A percentile compares a stretch with the other conserved stretches of the same genome.
phyloP scores from a whole-genome alignment of 2,888 invertebrate genomes.

The Sphaerophoria taeniata region DNA sequence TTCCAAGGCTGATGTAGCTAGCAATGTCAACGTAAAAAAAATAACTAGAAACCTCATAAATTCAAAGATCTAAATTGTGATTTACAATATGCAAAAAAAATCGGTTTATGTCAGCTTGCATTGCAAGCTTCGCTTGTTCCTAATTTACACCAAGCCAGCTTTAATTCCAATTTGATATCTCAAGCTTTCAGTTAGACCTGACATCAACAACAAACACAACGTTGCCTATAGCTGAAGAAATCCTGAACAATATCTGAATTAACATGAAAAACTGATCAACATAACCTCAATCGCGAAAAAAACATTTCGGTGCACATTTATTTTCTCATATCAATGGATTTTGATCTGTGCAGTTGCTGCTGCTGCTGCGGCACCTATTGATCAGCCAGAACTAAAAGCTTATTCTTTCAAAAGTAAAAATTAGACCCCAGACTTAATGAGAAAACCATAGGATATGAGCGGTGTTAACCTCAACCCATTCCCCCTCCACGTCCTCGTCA shows the following conservation, averaged over 20 bases:
- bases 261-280: conserved; percentile 50
- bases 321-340: conserved; percentile 59
- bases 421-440: conserved; percentile 55
- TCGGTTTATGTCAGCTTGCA: conserved; percentile 41
- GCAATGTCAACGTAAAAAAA: conserved; percentile 18
- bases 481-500: background rate
- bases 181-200: conserved; percentile 36
- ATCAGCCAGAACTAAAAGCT: conserved; percentile 68
- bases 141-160: conserved; percentile 51
- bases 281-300: conserved; percentile 61
- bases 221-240: background rate
- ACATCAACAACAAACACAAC: conserved; percentile 7
- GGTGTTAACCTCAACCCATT: background rate
- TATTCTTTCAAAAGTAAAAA: conserved; percentile 49
- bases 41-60: conserved; percentile 59
- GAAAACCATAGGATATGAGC: background rate
- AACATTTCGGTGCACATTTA: conserved; percentile 63
- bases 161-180: conserved; percentile 52
- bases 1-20: background rate
- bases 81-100: conserved; percentile 58
- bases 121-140: conserved; percentile 30
- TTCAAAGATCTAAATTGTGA: conserved; percentile 62
- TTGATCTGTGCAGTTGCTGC: conserved; percentile 51
- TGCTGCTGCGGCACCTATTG: conserved; percentile 63
- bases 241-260: conserved; percentile 24